Evolutionary conservation across 2,797 vertebrate species (phyloP), one percentile per base, ranked within the genome.

Genomic region (Tragelaphus eurycerus): DNA sequence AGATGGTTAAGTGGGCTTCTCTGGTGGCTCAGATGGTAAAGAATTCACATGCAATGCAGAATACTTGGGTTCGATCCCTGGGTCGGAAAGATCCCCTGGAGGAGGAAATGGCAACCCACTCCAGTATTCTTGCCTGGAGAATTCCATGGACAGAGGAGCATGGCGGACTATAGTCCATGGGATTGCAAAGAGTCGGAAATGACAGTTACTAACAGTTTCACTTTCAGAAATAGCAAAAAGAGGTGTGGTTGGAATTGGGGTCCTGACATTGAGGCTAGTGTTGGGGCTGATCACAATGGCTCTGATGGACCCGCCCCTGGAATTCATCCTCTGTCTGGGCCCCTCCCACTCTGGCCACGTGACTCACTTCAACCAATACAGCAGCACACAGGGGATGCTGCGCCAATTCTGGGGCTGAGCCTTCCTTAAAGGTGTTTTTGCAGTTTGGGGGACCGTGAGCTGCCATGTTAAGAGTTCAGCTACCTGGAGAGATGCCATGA

Each of bases 201-300:
- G 64, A 71, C 64, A 21, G 17, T 71, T 17, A 38, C 64, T 21
- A 71, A 21, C 9, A 38, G n/a, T 21, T 71, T 6, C 10, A 38
- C n/a, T 71, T 71, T 71, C n/a, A 71, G 64, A 38, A 23, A n/a
- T 12, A 11, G 60, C 29, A 34, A 19, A n/a, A 29, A 27, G 14
- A 71, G 50, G 23, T 50, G 34, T 31, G 55, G 2, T 50, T 62
- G 67, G 43, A n/a, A 2, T 8, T 31, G 19, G 31, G 64, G 7
- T 46, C 2, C 55, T 3, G 23, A 19, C 25, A 12, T 0, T 14
- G 27, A 48, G 12, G 43, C 29, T 12, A 14, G n/a, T 29, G 25
- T 59, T 27, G 9, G 15, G 2, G 25, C 55, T 6, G n/a, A 38
- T 23, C 14, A 2, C 13, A n/a, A 2, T 16, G 43, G 31, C 43